Conservation (phyloP, 1,140 invertebrate species). For the Drosophila oshimai region DNA sequence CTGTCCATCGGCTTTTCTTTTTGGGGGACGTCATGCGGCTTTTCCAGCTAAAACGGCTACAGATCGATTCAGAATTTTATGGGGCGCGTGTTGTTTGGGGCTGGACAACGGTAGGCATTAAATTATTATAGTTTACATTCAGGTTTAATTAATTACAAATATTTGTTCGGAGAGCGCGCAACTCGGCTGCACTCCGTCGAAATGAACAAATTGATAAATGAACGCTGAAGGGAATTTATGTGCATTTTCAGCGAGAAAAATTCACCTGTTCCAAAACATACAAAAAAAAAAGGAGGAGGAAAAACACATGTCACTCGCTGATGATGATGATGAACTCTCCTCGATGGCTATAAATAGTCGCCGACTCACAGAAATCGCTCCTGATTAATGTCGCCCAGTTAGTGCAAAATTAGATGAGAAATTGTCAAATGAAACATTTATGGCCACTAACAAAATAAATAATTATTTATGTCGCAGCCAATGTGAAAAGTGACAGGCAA, state of each 20-base stretch:
- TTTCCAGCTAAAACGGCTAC: slow-evolving; percentile 52
- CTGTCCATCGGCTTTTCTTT: slow-evolving; percentile 15
- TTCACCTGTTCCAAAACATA: slow-evolving; percentile 51
- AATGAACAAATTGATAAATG: slow-evolving; percentile 73
- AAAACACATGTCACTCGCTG: slow-evolving; percentile 53
- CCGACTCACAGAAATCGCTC: slow-evolving; percentile 36
- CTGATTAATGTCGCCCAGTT: slow-evolving; percentile 67
- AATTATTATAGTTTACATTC: slow-evolving; percentile 60
- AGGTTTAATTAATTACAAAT: slow-evolving; percentile 75
- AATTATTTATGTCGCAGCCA: slow-evolving; percentile 62
- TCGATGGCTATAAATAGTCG: slow-evolving; percentile 57
- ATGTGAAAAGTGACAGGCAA: slow-evolving; percentile 60
- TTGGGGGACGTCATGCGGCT: slow-evolving; percentile 44
- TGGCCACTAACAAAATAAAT: slow-evolving; percentile 57
- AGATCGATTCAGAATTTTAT: slow-evolving; percentile 29
- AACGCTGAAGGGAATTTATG: slow-evolving; percentile 57
- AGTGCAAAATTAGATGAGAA: slow-evolving; percentile 75
- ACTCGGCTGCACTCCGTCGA: neutral
- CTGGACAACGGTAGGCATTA: slow-evolving; percentile 44
- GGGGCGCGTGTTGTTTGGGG: slow-evolving; percentile 48
- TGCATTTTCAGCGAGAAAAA: slow-evolving; percentile 25
- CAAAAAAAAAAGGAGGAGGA: neutral
- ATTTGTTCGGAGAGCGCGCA: slow-evolving; percentile 59
- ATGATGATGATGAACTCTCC: slow-evolving; percentile 35
- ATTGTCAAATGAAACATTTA: slow-evolving; percentile 58